Percentiles rank a stretch among this genome's conserved stretches.
phyloP scores from a whole-genome alignment of 2,797 vertebrate genomes.

The Agapornis canus region DNA sequence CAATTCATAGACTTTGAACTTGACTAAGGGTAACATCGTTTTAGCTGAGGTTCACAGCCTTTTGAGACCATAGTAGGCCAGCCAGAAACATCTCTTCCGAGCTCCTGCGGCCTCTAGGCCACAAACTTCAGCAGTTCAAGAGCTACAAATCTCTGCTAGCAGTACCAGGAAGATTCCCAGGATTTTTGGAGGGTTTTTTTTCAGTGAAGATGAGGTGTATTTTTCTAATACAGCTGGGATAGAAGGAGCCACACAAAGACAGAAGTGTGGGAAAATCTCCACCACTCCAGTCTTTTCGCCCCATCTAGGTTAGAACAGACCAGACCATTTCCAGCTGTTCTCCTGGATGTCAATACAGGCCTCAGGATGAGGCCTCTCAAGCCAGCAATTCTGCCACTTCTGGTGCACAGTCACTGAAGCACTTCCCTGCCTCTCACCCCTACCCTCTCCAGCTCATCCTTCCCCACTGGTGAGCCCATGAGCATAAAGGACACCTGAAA shows the following conservation, averaged over 20 bases:
- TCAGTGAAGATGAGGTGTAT: neutral
- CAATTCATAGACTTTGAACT: constrained; percentile 42
- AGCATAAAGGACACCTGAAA: neutral
- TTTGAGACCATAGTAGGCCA: constrained; percentile 3
- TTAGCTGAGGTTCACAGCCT: constrained; percentile 37
- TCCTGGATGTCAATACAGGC: neutral
- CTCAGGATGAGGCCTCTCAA: neutral
- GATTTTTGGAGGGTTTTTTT: neutral
- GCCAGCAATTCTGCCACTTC: neutral
- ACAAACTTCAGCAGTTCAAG: neutral
- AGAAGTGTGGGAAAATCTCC: neutral
- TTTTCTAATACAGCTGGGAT: neutral
- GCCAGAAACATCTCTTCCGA: constrained; percentile 19
- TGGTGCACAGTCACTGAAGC: neutral
- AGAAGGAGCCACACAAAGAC: neutral
- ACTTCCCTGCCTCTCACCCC: neutral
- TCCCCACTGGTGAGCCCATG: neutral
- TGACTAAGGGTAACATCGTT: constrained; percentile 50
- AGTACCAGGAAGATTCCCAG: neutral
- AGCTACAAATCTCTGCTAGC: neutral
- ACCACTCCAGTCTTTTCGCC: neutral
- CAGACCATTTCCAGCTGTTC: neutral
- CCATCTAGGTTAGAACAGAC: neutral
- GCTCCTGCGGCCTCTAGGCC: neutral
- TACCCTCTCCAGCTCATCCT: neutral